Conservation (phyloP, 2,797 vertebrate genomes). For the Paguma larvata region DNA sequence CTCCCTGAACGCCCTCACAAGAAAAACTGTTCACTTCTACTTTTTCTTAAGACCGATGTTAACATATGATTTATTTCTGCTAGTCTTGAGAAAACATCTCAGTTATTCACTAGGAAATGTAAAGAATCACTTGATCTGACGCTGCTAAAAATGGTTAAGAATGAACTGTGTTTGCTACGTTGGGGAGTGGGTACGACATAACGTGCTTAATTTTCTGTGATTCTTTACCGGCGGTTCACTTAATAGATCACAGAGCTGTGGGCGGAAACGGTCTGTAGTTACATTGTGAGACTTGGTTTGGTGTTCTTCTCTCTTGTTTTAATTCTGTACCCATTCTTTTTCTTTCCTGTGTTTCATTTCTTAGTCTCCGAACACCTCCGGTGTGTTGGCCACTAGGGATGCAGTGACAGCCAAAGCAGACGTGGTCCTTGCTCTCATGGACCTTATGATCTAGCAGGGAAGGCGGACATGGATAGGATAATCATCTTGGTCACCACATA, state of each 20-base stretch:
- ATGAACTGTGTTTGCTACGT: neutral
- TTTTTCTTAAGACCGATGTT: slow-evolving; percentile 26
- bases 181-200: neutral
- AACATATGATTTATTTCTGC: neutral
- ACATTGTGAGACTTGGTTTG: neutral
- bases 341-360: neutral
- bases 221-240: neutral
- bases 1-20: neutral
- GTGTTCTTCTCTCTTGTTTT: slow-evolving; percentile 34
- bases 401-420: neutral
- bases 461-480: neutral
- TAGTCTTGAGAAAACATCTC: slow-evolving; percentile 10
- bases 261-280: neutral
- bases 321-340: neutral
- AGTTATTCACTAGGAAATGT: neutral
- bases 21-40: neutral
- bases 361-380: neutral
- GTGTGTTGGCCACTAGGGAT: neutral
- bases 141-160: neutral
- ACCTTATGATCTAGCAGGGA: neutral
- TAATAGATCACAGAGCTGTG: neutral
- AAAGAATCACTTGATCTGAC: slow-evolving; percentile 20
- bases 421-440: neutral
- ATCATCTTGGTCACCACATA: neutral
- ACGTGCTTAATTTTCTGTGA: neutral